Base-by-base conservation (phyloP, 2,797 vertebrate genomes). In the Malacoraja senta region DNA sequence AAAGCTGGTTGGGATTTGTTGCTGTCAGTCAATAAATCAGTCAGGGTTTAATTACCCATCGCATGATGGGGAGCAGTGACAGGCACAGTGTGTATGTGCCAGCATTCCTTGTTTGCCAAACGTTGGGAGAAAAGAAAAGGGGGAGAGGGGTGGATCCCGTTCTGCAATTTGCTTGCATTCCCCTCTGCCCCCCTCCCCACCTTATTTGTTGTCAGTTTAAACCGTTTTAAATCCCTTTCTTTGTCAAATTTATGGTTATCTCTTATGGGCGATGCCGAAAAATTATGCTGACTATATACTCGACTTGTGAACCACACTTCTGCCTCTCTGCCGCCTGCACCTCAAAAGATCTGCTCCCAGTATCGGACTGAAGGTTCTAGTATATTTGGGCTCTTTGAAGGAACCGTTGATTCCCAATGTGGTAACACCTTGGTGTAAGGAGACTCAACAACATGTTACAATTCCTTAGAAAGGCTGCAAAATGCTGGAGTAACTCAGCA, bases 21-120 rank as follows among this genome's bases (percentile, higher is more conserved):
- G 96, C 95, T 98, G 98, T 98, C 98, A 98, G 97, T 98, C 97
- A 98, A 97, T 98, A 98, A 98, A 98, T 98, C 98, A 98, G 97
- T 97, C 96, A 97, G 97, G 97, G 97, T 98, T 98, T 98, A 99
- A 98, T 98, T 98, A 98, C 97, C 97, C 96, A 96, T 95, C 96
- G 96, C 97, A 96, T 97, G 97, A 97, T 96, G 96, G 97, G 97
- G 96, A 96, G 96, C 93, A 94, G 95, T 97, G 97, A 98, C 97
- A 97, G 96, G 96, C 95, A 95, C 96, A 96, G 95, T 96, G 96
- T 97, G 96, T 96, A 95, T 96, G 95, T 96, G 97, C 97, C 96
- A 96, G 95, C 95, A 96, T 97, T 98, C 96, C 97, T 97, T 97
- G 94, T 95, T 96, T 97, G 96, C 96, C 95, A 95, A 88, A 68